phyloP scores from a whole-genome alignment of 1,140 invertebrate species.

The Drosophila varians region DNA sequence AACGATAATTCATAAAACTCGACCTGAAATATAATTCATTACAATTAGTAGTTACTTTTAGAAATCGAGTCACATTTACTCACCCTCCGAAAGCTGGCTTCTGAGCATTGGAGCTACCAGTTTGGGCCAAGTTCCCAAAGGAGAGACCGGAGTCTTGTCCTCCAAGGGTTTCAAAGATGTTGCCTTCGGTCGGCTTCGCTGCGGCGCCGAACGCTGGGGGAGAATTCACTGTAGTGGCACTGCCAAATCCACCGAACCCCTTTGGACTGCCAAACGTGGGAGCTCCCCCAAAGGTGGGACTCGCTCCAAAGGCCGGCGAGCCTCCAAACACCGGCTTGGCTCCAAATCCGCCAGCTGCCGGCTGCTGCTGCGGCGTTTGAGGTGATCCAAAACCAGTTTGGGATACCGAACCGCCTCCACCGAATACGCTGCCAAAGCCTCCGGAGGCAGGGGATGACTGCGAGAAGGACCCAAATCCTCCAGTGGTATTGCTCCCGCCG shows the following conservation, averaged over 20 bases:
- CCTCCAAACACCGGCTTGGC: constrained; percentile 74
- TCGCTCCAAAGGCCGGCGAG: constrained; percentile 83
- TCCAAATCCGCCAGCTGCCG: constrained; percentile 54
- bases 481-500: constrained; percentile 60
- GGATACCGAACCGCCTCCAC: constrained; percentile 57
- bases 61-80: constrained; percentile 15
- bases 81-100: constrained; percentile 84
- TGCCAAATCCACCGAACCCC: constrained; percentile 83
- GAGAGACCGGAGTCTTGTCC: constrained; percentile 84
- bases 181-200: constrained; percentile 77
- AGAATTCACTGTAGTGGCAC: constrained; percentile 27
- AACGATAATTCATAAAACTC: constrained; percentile 51
- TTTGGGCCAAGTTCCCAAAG: constrained; percentile 86
- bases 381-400: constrained; percentile 84
- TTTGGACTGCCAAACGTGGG: constrained; percentile 84
- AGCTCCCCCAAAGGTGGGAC: constrained; percentile 84
- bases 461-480: constrained; percentile 78
- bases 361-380: constrained; percentile 57
- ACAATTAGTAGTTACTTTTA: neutral
- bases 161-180: constrained; percentile 85
- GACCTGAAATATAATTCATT: constrained; percentile 32
- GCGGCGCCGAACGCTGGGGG: constrained; percentile 62
- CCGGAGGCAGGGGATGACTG: constrained; percentile 56
- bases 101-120: constrained; percentile 69
- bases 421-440: constrained; percentile 65